These are phyloP conservation scores for Elaphurus davidianus DNA, from an alignment of 2,113 vertebrate genomes.

Conservation along the genomic window DNA sequence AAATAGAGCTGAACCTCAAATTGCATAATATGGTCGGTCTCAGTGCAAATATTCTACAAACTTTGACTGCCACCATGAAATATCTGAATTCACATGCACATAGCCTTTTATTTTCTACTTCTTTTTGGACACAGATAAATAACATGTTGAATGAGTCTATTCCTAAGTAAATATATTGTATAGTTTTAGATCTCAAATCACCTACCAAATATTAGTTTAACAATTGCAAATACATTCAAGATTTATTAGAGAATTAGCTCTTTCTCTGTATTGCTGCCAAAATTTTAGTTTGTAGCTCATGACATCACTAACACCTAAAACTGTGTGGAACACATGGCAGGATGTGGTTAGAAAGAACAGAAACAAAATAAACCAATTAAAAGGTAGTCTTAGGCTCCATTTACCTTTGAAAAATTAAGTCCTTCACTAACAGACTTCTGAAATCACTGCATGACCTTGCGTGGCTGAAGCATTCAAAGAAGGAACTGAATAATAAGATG, in stretches of 20 bases:
- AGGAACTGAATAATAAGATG: constrained; percentile 10
- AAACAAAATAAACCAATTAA: constrained; percentile 56
- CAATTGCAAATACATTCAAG: constrained; percentile 40
- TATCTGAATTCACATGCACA: neutral
- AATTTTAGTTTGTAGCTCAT: constrained; percentile 55
- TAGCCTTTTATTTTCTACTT: neutral
- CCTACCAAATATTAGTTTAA: constrained; percentile 49
- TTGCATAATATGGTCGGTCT: neutral
- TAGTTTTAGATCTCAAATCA: constrained; percentile 46
- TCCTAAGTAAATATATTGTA: constrained; percentile 42
- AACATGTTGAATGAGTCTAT: constrained; percentile 34
- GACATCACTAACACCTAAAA: constrained; percentile 59
- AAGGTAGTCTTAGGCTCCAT: neutral
- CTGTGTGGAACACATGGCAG: constrained; percentile 30
- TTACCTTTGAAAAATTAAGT: constrained; percentile 42
- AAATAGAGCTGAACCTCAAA: neutral
- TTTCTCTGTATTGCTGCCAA: constrained; percentile 59
- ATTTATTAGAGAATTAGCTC: constrained; percentile 28
- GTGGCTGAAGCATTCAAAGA: neutral
- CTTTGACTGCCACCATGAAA: neutral
- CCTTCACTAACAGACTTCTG: neutral
- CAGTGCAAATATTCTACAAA: neutral
- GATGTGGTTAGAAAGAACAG: constrained; percentile 37
- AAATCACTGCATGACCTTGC: constrained; percentile 31
- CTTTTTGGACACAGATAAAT: constrained; percentile 24